Evolutionary conservation across 2,113 vertebrate species (phyloP).

Genomic region (Murina feae): DNA sequence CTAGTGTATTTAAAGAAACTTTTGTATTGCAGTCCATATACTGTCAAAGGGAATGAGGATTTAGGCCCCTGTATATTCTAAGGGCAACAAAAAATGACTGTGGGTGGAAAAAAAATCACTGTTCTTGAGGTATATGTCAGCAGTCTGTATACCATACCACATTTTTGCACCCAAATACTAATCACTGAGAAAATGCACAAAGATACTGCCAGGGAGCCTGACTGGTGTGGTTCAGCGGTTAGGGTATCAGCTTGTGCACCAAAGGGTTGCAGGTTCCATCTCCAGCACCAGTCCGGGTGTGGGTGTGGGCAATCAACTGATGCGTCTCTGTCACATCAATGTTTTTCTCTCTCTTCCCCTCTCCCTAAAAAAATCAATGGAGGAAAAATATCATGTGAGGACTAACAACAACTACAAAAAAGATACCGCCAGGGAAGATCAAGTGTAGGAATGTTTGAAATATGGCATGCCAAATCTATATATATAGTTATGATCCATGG

Average conservation of each 20-base stretch:
- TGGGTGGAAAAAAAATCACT: neutral
- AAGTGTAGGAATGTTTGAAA: neutral
- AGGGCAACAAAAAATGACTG: neutral
- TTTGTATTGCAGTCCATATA: neutral
- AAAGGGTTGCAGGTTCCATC: too few relatives aligned
- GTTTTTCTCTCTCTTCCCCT: too few relatives aligned
- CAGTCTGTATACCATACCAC: neutral
- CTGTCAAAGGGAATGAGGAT: constrained; percentile 17
- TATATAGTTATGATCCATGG: neutral
- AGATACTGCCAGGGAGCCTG: neutral
- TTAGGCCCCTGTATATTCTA: neutral
- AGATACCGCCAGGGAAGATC: too few relatives aligned
- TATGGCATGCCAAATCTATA: neutral
- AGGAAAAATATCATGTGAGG: too few relatives aligned
- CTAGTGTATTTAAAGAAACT: neutral
- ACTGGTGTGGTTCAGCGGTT: too few relatives aligned
- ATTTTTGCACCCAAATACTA: constrained; percentile 27
- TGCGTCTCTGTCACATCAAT: too few relatives aligned
- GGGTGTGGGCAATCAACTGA: too few relatives aligned
- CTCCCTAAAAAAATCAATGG: too few relatives aligned
- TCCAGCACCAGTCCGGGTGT: too few relatives aligned
- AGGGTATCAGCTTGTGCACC: too few relatives aligned
- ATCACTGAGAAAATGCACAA: neutral
- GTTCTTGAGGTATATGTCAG: neutral
- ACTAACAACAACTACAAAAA: too few relatives aligned